Evolutionary conservation across 2,888 invertebrate genomes (phyloP).

Genomic region (Melieria crassipennis): DNA sequence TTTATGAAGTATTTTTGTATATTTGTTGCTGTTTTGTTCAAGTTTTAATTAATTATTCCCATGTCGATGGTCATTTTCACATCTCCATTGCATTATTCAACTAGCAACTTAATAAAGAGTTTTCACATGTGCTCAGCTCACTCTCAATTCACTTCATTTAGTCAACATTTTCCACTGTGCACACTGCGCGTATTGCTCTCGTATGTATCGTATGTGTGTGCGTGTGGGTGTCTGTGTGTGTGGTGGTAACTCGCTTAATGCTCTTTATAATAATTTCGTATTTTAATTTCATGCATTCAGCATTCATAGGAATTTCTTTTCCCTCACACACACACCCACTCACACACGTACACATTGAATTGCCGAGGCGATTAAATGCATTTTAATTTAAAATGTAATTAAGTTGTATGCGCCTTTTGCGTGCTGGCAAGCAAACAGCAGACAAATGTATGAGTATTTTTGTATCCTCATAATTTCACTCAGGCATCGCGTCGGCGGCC

Average conservation of each 20-base stretch:
- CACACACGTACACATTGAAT: slow-evolving; percentile 6
- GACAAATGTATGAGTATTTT: slow-evolving; percentile 8
- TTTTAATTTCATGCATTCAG: slow-evolving; percentile 28
- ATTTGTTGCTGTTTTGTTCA: too few species aligned
- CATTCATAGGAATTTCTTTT: not conserved
- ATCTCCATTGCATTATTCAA: too few species aligned
- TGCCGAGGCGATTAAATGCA: slow-evolving; percentile 41
- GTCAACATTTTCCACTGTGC: too few species aligned
- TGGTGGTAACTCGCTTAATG: slow-evolving; percentile 14
- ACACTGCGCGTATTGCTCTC: too few species aligned
- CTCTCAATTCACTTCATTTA: too few species aligned
- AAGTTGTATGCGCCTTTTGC: slow-evolving; percentile 30
- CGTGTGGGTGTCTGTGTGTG: not conserved
- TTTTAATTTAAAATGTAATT: slow-evolving; percentile 44
- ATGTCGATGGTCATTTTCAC: too few species aligned
- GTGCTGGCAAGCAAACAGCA: slow-evolving; percentile 5
- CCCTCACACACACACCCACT: not conserved
- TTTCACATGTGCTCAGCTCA: too few species aligned
- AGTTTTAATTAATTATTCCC: too few species aligned
- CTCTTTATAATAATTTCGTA: slow-evolving; percentile 19
- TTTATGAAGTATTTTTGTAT: too few species aligned
- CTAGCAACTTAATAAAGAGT: too few species aligned
- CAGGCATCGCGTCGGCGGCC: not conserved
- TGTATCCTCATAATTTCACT: slow-evolving; percentile 13
- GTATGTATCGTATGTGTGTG: not conserved